A percentile compares a stretch with the other conserved stretches of the same genome.
These are phyloP conservation scores for Electrophaes corylata DNA, from an alignment of 2,888 invertebrate genomes.

Conservation along the genomic window DNA sequence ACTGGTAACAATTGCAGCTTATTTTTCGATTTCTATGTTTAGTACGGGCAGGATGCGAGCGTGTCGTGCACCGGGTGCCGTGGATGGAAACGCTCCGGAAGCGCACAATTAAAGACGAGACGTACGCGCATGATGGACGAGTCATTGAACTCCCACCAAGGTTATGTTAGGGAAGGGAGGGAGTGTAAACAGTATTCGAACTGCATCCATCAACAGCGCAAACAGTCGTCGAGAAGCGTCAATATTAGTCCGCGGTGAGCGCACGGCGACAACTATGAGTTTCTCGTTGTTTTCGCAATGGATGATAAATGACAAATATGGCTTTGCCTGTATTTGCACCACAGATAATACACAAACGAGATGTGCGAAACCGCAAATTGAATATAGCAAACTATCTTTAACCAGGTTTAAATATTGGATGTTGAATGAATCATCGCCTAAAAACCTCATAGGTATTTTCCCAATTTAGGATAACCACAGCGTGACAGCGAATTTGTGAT, in stretches of 20 bases:
- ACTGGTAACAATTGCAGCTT: slow-evolving; percentile 32
- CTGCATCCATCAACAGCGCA: slow-evolving; percentile 71
- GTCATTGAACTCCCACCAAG: slow-evolving; percentile 75
- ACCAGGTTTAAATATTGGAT: slow-evolving; percentile 4
- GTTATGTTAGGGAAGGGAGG: slow-evolving; percentile 73
- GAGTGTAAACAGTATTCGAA: slow-evolving; percentile 61
- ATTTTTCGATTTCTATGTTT: slow-evolving; percentile 44
- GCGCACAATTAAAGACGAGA: slow-evolving; percentile 64
- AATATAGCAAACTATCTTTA: background rate
- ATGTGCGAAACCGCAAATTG: slow-evolving; percentile 15
- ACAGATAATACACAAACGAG: slow-evolving; percentile 4
- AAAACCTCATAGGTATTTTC: slow-evolving; percentile 4
- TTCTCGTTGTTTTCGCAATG: slow-evolving; percentile 15
- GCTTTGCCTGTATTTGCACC: slow-evolving; percentile 5
- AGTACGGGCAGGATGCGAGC: slow-evolving; percentile 59
- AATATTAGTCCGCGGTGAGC: slow-evolving; percentile 43
- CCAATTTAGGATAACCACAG: slow-evolving; percentile 21
- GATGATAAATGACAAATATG: slow-evolving; percentile 12
- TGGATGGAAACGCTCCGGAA: slow-evolving; percentile 73
- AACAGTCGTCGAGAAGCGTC: slow-evolving; percentile 51
- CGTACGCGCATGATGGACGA: slow-evolving; percentile 55
- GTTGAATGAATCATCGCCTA: slow-evolving; percentile 19
- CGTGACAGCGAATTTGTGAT: slow-evolving; percentile 13
- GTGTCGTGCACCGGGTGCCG: slow-evolving; percentile 61
- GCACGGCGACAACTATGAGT: slow-evolving; percentile 22